A percentile compares a stretch with the other conserved stretches of the same genome.
Evolutionary conservation across 2,888 invertebrate genomes (phyloP).

Genomic region (Thysanoteuthis rhombus): DNA sequence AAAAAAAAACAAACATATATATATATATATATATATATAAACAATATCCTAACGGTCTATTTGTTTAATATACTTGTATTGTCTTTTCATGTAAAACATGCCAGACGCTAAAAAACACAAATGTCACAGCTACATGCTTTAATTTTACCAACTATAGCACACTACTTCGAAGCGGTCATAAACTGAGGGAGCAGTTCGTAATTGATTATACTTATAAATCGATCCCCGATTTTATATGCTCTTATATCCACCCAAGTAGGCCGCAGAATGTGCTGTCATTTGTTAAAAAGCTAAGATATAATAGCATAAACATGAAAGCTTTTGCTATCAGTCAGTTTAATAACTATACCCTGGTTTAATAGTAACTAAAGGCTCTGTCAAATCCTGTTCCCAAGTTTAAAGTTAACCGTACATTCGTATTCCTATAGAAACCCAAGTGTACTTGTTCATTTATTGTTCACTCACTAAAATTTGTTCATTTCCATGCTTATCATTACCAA

Average conservation of each 20-base stretch:
- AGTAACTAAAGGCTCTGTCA: not conserved
- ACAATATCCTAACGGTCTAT: no score
- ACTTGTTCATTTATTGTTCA: not conserved
- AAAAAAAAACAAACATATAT: no score
- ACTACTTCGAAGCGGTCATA: not conserved
- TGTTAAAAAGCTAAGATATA: not conserved
- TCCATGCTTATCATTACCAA: not conserved
- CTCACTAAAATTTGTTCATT: not conserved
- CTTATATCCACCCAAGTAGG: not conserved
- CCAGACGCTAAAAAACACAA: not conserved
- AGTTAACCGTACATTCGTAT: not conserved
- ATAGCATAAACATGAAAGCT: not conserved
- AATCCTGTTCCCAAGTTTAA: not conserved
- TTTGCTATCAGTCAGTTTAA: not conserved
- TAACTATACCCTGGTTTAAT: not conserved
- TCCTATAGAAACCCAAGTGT: not conserved
- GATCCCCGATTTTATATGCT: conserved; percentile 18
- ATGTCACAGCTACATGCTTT: not conserved
- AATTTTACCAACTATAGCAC: not conserved
- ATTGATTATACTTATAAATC: not conserved
- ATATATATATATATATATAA: no score
- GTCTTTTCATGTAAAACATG: not conserved
- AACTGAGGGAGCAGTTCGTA: not conserved
- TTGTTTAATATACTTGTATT: no score
- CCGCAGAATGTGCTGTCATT: not conserved